Conservation (phyloP, 1,140 invertebrate species). For the Zaprionus tsacasi region DNA sequence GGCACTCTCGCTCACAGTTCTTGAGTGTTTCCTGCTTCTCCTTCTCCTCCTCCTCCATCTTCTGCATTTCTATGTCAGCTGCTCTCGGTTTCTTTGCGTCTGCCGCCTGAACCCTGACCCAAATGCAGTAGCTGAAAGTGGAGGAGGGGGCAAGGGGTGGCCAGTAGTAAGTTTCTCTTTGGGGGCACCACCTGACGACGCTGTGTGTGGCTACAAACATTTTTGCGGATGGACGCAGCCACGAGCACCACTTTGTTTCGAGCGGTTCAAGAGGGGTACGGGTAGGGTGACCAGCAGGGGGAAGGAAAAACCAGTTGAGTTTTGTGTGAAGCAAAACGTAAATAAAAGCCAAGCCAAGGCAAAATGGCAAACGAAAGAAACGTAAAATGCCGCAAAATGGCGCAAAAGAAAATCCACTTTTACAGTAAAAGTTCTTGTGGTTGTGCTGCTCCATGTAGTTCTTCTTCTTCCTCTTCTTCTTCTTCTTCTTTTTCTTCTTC, state of each 20-base stretch:
- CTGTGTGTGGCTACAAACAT: constrained; percentile 65
- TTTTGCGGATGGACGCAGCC: constrained; percentile 76
- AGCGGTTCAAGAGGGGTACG: not conserved
- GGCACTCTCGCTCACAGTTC: constrained; percentile 1
- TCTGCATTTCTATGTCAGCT: constrained; percentile 64
- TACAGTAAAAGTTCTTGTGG: constrained; percentile 67
- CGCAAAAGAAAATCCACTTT: constrained; percentile 77
- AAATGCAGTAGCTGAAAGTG: constrained; percentile 33
- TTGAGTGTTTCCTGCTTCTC: constrained; percentile 21
- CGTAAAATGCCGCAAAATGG: constrained; percentile 73
- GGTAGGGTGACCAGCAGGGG: not conserved
- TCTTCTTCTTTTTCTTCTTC: constrained; percentile 33
- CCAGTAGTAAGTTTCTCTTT: not conserved
- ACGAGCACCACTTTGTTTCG: constrained; percentile 72
- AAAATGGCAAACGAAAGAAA: constrained; percentile 69
- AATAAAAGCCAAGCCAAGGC: constrained; percentile 64
- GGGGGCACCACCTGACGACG: constrained; percentile 38
- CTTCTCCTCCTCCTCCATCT: not conserved
- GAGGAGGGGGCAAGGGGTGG: not conserved
- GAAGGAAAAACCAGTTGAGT: constrained; percentile 45
- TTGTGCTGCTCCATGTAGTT: constrained; percentile 38
- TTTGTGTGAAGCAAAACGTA: constrained; percentile 69
- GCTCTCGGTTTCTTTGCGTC: constrained; percentile 50
- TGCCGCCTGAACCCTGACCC: constrained; percentile 65
- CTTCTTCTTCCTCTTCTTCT: not conserved